phyloP scores from a whole-genome alignment of 2,888 invertebrate species.

The Aethes cnicana region DNA sequence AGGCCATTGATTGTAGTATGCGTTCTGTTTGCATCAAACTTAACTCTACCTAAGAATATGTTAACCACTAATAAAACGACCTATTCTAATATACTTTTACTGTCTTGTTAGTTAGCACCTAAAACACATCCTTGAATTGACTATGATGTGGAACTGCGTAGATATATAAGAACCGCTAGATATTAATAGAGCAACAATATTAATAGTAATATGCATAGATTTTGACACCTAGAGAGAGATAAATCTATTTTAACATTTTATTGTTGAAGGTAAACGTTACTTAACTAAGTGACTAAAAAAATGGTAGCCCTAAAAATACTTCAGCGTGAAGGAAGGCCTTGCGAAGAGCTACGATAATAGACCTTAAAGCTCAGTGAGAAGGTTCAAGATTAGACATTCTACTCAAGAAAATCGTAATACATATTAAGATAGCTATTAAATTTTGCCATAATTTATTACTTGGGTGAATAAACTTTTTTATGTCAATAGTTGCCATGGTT shows the following conservation, averaged over 20 bases:
- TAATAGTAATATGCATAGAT: conserved; percentile 1
- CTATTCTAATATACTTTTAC: neutral
- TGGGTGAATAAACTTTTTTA: too few species aligned
- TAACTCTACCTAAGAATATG: neutral
- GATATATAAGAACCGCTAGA: conserved; percentile 2
- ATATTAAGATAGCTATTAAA: too few species aligned
- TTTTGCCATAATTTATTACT: too few species aligned
- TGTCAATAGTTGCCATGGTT: too few species aligned
- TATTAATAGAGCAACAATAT: neutral
- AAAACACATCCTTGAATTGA: conserved; percentile 17
- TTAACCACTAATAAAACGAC: neutral
- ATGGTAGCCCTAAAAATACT: too few species aligned
- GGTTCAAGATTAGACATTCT: too few species aligned
- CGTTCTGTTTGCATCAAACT: conserved; percentile 2
- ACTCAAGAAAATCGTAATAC: too few species aligned
- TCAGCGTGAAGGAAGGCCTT: too few species aligned
- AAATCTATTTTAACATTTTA: neutral
- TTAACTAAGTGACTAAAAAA: neutral
- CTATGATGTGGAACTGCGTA: conserved; percentile 10
- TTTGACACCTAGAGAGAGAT: conserved; percentile 5
- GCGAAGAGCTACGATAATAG: too few species aligned
- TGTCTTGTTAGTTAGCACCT: conserved; percentile 15
- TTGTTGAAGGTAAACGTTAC: neutral
- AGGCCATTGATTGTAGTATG: too few species aligned
- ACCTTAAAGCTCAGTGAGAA: too few species aligned